Evolutionary conservation across 2,113 vertebrate species (phyloP).

Genomic region (Ploceus nigricollis): DNA sequence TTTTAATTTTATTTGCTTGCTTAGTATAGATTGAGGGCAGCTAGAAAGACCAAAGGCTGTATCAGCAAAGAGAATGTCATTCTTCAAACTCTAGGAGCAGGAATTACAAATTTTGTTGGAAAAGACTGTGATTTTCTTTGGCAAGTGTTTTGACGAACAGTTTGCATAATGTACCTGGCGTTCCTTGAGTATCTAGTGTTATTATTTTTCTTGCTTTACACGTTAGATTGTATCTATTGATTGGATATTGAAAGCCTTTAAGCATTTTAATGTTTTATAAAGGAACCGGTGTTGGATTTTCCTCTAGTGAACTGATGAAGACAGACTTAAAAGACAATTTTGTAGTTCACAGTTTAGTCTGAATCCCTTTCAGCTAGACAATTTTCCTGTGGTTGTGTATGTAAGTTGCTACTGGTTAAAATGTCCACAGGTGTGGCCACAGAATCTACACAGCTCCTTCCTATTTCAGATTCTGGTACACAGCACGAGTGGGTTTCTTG

Average conservation of each 20-base stretch:
- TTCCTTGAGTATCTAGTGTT: not conserved
- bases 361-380: not conserved
- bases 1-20: constrained; percentile 61
- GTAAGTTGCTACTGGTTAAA: not conserved
- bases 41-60: constrained; percentile 36
- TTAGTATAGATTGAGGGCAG: constrained; percentile 52
- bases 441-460: not conserved
- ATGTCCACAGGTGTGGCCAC: not conserved
- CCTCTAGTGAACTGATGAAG: not conserved
- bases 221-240: not conserved
- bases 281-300: not conserved
- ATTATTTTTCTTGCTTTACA: constrained; percentile 9
- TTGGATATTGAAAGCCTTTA: not conserved
- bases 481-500: not conserved
- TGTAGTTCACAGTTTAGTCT: not conserved
- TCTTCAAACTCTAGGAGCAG: not conserved
- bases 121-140: constrained; percentile 14
- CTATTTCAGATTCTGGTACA: not conserved
- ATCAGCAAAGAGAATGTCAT: constrained; percentile 23
- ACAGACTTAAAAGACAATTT: not conserved
- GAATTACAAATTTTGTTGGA: constrained; percentile 5
- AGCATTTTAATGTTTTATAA: not conserved
- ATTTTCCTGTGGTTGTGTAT: not conserved
- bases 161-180: not conserved
- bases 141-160: constrained; percentile 12